Conservation (phyloP, 2,113 vertebrate genomes). For the Steatornis caripensis region DNA sequence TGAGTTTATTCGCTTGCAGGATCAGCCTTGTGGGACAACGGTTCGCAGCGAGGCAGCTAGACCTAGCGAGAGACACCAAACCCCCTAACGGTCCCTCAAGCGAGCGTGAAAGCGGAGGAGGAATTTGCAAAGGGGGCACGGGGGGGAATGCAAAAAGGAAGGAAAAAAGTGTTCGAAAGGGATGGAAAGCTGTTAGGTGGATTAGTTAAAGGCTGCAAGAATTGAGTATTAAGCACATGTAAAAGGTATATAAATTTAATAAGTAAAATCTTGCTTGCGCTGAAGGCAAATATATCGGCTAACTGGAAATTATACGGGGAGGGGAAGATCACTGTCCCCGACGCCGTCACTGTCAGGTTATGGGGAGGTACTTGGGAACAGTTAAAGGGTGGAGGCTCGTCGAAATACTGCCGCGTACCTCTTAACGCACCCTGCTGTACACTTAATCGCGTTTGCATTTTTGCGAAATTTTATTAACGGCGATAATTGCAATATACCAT, state of each 20-base stretch:
- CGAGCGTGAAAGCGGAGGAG: accelerated
- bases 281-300: neutral
- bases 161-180: neutral
- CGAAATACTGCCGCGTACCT: neutral
- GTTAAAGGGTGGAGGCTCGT: too few species aligned
- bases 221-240: too few species aligned
- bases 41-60: neutral
- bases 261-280: neutral
- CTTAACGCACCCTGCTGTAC: neutral
- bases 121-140: neutral
- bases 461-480: neutral
- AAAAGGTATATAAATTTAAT: neutral
- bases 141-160: neutral
- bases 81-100: neutral
- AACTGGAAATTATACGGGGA: neutral
- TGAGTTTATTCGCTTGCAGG: neutral
- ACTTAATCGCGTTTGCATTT: neutral
- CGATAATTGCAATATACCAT: neutral
- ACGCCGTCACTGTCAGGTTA: neutral
- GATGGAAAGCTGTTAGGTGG: neutral
- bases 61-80: neutral
- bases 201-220: neutral
- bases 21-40: neutral
- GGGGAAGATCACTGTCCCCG: too few species aligned
- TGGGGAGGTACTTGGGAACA: neutral